Evolutionary conservation across 2,888 invertebrate species (phyloP).

Genomic region (Branchipolynoe longqiensis): DNA sequence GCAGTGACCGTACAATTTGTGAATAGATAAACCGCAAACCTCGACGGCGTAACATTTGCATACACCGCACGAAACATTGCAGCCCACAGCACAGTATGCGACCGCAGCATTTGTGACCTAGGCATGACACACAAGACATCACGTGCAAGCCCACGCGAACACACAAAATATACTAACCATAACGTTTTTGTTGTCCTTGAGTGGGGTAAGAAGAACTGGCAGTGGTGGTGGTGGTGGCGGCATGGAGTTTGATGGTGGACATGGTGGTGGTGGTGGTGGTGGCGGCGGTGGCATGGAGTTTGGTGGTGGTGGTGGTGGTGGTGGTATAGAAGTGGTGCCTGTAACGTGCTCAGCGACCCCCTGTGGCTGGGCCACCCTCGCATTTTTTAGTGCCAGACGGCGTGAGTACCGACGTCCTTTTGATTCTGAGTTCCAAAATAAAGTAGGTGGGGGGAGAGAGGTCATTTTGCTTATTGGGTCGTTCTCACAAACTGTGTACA

Average conservation of each 20-base stretch:
- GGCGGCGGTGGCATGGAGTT: constrained; percentile 27
- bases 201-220: constrained; percentile 7
- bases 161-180: neutral
- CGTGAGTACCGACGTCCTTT: constrained; percentile 54
- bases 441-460: no score
- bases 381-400: constrained; percentile 51
- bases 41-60: no score
- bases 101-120: no score
- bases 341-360: neutral
- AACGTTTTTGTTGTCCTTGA: constrained; percentile 33
- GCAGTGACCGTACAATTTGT: no score
- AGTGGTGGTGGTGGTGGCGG: constrained; percentile 3
- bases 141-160: no score
- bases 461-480: no score
- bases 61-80: no score
- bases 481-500: no score
- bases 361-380: neutral
- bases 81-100: no score
- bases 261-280: constrained; percentile 19
- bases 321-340: neutral
- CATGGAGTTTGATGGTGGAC: neutral
- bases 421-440: no score
- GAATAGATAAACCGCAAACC: no score
- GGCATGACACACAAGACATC: no score
- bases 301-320: constrained; percentile 1